Evolutionary conservation across 1,140 invertebrate species (phyloP).

Genomic region (Eubasilissa regina): DNA sequence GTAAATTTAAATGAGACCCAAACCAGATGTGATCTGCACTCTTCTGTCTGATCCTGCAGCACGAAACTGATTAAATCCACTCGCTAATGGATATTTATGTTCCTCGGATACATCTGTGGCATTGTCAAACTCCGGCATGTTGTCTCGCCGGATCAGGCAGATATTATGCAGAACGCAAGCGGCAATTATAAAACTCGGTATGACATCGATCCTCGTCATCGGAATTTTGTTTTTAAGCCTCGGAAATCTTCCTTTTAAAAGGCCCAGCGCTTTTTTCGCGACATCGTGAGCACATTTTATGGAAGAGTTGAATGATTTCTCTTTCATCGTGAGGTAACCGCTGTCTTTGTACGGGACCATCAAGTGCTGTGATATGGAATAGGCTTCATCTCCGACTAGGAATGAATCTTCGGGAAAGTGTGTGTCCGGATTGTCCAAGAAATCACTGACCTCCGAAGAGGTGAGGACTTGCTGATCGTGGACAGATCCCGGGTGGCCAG

Average conservation of each 20-base stretch:
- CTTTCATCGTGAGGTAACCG: neutral
- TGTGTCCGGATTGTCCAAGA: neutral
- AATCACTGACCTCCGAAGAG: conserved; percentile 4
- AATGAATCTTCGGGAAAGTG: neutral
- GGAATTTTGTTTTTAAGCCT: conserved; percentile 4
- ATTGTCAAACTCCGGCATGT: conserved; percentile 11
- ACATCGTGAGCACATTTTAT: neutral
- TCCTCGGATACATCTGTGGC: neutral
- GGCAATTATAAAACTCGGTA: neutral
- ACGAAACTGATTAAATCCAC: neutral
- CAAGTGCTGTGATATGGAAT: neutral
- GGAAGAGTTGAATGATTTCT: neutral
- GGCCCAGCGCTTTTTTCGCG: neutral
- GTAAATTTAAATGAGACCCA: neutral
- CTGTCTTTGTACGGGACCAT: neutral
- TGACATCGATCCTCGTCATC: neutral
- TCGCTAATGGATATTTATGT: neutral
- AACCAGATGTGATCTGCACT: neutral
- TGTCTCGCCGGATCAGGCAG: neutral
- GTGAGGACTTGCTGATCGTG: conserved; percentile 3
- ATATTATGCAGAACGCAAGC: conserved; percentile 28
- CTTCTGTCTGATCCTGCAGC: neutral
- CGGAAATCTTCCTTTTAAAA: conserved; percentile 7
- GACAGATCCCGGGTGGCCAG: neutral
- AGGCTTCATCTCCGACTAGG: neutral